These are phyloP conservation scores for Halyomorpha halys DNA, from an alignment of 1,140 invertebrate species.

Conservation along the genomic window DNA sequence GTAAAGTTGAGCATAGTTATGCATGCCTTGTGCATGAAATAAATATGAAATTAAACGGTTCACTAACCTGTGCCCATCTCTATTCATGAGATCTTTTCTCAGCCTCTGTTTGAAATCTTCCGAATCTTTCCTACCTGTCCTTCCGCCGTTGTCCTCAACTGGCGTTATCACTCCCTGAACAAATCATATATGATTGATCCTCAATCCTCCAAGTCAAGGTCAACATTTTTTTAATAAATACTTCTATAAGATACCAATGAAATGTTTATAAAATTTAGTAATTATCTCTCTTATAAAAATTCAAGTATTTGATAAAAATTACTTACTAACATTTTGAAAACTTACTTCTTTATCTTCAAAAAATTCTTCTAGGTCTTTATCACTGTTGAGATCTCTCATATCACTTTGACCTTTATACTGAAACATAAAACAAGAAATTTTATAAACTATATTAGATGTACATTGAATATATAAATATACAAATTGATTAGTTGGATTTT, in stretches of 20 bases:
- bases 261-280: too few species aligned
- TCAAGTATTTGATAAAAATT: conserved; percentile 13
- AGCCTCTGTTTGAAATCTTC: conserved; percentile 63
- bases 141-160: conserved; percentile 32
- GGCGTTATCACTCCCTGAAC: conserved; percentile 27
- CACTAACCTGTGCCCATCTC: conserved; percentile 60
- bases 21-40: too few species aligned
- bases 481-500: too few species aligned
- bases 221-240: too few species aligned
- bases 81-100: conserved; percentile 67
- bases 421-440: background rate
- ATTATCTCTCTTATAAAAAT: too few species aligned
- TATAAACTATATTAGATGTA: background rate
- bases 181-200: background rate
- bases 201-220: too few species aligned
- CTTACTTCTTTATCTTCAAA: conserved; percentile 10
- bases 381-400: conserved; percentile 3
- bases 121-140: conserved; percentile 46
- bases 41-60: too few species aligned
- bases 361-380: conserved; percentile 8
- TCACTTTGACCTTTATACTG: conserved; percentile 4
- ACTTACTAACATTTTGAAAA: conserved; percentile 1
- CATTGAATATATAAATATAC: too few species aligned
- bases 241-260: too few species aligned
- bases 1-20: too few species aligned